Conservation (phyloP, 2,113 vertebrate species). For the Heptranchias perlo region DNA sequence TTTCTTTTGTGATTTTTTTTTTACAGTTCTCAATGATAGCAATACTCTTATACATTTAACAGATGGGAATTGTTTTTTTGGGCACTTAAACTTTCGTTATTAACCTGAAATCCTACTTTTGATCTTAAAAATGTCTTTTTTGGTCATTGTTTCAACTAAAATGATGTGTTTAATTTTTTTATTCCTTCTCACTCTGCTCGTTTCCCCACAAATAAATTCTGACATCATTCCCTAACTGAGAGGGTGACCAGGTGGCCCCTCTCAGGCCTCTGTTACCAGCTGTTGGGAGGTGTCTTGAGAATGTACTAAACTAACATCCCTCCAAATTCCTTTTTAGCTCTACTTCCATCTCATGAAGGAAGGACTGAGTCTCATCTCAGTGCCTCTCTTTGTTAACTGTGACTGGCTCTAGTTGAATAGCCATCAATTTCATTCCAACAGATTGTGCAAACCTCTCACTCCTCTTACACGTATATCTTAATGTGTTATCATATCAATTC, state of each 20-base stretch:
- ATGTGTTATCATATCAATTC: neutral
- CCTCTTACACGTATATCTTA: neutral
- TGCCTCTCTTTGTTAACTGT: neutral
- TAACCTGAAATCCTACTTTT: neutral
- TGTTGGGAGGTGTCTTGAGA: neutral
- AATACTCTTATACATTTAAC: neutral
- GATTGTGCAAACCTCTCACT: neutral
- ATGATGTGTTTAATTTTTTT: slow-evolving; percentile 35
- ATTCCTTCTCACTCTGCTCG: slow-evolving; percentile 36
- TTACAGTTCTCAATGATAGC: neutral
- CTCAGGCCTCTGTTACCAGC: neutral
- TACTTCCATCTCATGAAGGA: neutral
- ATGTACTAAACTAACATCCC: neutral
- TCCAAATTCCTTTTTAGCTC: neutral
- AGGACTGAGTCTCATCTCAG: neutral
- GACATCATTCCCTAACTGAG: neutral
- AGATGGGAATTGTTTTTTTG: neutral
- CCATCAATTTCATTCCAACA: neutral
- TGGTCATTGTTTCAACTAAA: neutral
- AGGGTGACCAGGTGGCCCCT: neutral
- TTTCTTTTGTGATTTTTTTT: neutral
- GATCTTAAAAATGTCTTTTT: neutral
- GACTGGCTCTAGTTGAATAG: neutral
- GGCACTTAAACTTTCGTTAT: neutral
- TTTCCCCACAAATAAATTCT: neutral